Base-by-base conservation (phyloP, 2,888 invertebrate genomes). In the Maniola hyperantus region DNA sequence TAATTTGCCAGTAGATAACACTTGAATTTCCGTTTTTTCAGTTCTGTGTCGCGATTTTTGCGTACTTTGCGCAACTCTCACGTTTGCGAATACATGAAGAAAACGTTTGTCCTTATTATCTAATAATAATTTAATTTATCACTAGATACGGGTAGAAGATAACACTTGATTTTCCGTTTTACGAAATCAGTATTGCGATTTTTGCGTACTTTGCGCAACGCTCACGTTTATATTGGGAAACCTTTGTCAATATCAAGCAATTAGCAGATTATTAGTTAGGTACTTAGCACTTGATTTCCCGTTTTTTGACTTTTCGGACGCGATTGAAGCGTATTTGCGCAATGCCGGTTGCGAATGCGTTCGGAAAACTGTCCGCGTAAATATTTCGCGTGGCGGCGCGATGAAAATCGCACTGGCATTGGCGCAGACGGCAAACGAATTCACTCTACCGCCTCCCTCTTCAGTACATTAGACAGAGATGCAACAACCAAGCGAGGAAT, bases 321-420 rank as follows among this genome's bases (percentile, higher is more conserved):
- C 60, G 46, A 53, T 46, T 53, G 64, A 63, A 64, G 64, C 54
- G 71, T 53, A 59, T 64, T 62, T 60, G 61, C 59, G 63, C 60
- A 64, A 66, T 64, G 62, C 53, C 34, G 15, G n/a, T 71, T 36
- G 68, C 72, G 64, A 69, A 72, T 69, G 67, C 70, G 80, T 75
- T 77, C 78, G 78, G 79, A 77, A 79, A 73, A 51, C 44, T 74
- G 74, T 78, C 82, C 83, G 87, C 82, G 83, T 79, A 79, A n/a
- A 79, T 77, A 85, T 82, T 90, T 90, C 88, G 91, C 91, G 91
- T 90, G 89, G 87, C 85, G 83, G 88, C 89, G 83, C 88, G 82
- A 83, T 87, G 89, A 79, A 89, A 89, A 91, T 90, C 91, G 90
- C 91, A 87, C 84, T 76, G 83, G 87, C 81, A 89, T 91, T 91